These are phyloP conservation scores for Esperia sulphurella DNA, from an alignment of 2,888 invertebrate species.

Conservation along the genomic window DNA sequence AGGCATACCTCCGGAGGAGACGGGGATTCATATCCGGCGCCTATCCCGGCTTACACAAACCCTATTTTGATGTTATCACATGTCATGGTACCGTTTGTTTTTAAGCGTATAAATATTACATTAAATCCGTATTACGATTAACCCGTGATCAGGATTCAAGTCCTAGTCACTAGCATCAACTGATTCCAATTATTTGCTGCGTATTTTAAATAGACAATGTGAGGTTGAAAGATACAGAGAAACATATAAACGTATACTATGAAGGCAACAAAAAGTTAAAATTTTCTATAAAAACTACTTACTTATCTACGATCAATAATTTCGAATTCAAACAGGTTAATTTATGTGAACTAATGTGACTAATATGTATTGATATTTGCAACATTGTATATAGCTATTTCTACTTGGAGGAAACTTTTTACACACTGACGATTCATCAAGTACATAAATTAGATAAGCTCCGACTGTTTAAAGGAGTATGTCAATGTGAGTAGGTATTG, in stretches of 20 bases:
- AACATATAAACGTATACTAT: neutral
- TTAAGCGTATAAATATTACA: neutral
- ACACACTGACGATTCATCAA: slow-evolving; percentile 1
- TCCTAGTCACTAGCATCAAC: no score
- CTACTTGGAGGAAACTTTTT: slow-evolving; percentile 6
- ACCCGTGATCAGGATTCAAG: neutral
- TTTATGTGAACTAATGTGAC: slow-evolving; percentile 2
- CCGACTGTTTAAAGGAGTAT: no score
- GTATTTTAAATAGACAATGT: no score
- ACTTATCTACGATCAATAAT: slow-evolving; percentile 9
- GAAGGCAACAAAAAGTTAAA: neutral
- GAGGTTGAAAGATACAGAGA: no score
- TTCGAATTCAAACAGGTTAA: slow-evolving; percentile 8
- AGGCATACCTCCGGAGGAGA: slow-evolving; percentile 54
- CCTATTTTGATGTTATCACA: slow-evolving; percentile 62
- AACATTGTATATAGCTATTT: neutral
- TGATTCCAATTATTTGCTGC: no score
- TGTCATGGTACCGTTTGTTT: slow-evolving; percentile 29
- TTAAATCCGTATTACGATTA: neutral
- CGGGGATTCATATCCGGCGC: slow-evolving; percentile 64
- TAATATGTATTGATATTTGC: slow-evolving; percentile 4
- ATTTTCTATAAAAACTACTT: neutral
- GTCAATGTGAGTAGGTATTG: no score
- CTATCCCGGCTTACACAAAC: slow-evolving; percentile 48
- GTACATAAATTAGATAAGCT: neutral